Evolutionary conservation across 2,888 invertebrate species (phyloP).

Genomic region (Anodontia alba): DNA sequence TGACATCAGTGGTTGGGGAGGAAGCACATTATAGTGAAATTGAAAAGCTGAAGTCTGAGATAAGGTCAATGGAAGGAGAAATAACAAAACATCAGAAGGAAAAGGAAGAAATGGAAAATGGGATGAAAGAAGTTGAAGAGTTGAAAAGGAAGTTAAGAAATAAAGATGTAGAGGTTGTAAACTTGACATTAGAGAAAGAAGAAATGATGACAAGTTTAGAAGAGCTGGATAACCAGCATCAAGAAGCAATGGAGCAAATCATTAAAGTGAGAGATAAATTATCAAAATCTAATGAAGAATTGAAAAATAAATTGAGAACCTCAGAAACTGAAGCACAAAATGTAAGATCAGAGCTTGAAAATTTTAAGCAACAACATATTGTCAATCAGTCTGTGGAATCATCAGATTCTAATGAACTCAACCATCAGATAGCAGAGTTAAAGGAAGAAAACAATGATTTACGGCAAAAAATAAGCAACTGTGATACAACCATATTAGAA

Average conservation of each 20-base stretch:
- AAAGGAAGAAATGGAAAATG: conserved; percentile 29
- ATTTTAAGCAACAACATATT: conserved; percentile 45
- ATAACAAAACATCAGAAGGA: background rate
- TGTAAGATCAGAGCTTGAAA: conserved; percentile 42
- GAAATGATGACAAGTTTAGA: conserved; percentile 88
- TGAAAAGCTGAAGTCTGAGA: conserved; percentile 28
- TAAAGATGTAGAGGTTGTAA: conserved; percentile 66
- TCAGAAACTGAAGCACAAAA: conserved; percentile 39
- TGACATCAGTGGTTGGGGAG: conserved; percentile 12
- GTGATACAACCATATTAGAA: conserved; percentile 24
- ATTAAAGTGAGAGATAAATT: conserved; percentile 71
- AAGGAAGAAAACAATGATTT: conserved; percentile 60
- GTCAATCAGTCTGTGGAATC: conserved; percentile 56
- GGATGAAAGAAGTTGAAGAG: conserved; percentile 51
- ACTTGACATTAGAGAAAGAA: conserved; percentile 66
- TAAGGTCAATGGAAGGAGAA: conserved; percentile 24
- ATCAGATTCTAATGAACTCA: conserved; percentile 61
- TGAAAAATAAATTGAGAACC: conserved; percentile 42
- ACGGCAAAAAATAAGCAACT: conserved; percentile 40
- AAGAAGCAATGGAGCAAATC: conserved; percentile 86
- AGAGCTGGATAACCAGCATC: conserved; percentile 91
- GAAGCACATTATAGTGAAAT: conserved; percentile 27
- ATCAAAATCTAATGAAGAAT: conserved; percentile 51
- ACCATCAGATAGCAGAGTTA: conserved; percentile 61
- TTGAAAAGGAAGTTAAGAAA: conserved; percentile 52